Percentiles rank a stretch among this genome's conserved stretches.
Conservation (phyloP, 1,140 invertebrate genomes). For the Pseudachorutes palmiensis region DNA sequence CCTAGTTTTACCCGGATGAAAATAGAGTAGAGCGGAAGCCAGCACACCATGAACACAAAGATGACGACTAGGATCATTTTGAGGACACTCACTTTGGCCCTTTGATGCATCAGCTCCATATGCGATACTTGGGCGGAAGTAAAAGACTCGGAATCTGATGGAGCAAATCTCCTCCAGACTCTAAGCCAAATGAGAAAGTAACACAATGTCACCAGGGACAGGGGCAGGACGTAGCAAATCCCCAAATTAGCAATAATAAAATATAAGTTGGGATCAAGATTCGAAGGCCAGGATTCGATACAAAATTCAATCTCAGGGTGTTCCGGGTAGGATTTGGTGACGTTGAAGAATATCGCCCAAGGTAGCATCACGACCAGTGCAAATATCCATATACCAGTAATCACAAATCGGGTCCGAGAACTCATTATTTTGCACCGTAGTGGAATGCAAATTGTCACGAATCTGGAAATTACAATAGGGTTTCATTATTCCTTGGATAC, state of each 20-base stretch:
- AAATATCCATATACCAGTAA: slow-evolving; percentile 50
- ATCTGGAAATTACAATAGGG: slow-evolving; percentile 32
- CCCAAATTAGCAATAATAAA: slow-evolving; percentile 52
- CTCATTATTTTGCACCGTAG: slow-evolving; percentile 49
- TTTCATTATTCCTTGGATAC: no score
- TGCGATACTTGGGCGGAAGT: slow-evolving; percentile 48
- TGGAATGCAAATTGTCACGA: slow-evolving; percentile 52
- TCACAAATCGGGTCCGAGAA: slow-evolving; percentile 44
- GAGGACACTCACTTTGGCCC: slow-evolving; percentile 47
- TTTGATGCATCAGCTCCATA: slow-evolving; percentile 32
- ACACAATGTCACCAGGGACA: slow-evolving; percentile 49
- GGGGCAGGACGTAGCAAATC: slow-evolving; percentile 52
- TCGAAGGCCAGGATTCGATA: slow-evolving; percentile 46
- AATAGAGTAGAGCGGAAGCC: slow-evolving; percentile 56
- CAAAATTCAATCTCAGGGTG: slow-evolving; percentile 43
- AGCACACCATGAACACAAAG: slow-evolving; percentile 54
- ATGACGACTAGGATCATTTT: slow-evolving; percentile 60
- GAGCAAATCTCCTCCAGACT: slow-evolving; percentile 42
- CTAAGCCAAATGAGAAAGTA: slow-evolving; percentile 50
- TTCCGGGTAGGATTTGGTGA: slow-evolving; percentile 39
- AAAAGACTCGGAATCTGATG: slow-evolving; percentile 41
- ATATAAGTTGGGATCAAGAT: slow-evolving; percentile 41
- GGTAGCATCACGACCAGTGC: slow-evolving; percentile 50
- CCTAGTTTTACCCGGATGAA: slow-evolving; percentile 47
- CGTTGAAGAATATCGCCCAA: slow-evolving; percentile 52